Evolutionary conservation across 2,888 invertebrate genomes (phyloP).

Genomic region (Scelioninae gen. 1): DNA sequence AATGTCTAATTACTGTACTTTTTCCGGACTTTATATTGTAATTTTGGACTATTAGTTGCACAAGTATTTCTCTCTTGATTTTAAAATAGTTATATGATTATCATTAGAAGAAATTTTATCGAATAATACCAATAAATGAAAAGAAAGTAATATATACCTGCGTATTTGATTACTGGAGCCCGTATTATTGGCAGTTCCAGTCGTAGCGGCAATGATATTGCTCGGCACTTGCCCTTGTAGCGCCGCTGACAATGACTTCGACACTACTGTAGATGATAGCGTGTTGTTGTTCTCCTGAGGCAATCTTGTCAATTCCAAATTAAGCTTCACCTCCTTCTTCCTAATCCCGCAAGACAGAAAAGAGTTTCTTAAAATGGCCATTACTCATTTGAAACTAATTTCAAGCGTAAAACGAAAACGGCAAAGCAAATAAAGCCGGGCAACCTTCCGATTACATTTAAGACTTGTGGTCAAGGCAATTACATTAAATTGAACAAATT

Average conservation of each 20-base stretch:
- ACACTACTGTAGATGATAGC: conserved; percentile 79
- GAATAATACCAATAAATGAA: not conserved
- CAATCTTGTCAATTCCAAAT: conserved; percentile 82
- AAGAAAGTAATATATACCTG: conserved; percentile 76
- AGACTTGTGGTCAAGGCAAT: too few species aligned
- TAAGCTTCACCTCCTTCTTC: conserved; percentile 83
- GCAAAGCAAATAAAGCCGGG: too few species aligned
- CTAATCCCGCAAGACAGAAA: conserved; percentile 71
- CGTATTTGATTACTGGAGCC: conserved; percentile 83
- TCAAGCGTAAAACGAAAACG: conserved; percentile 6
- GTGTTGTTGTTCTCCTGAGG: conserved; percentile 81
- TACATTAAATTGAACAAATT: too few species aligned
- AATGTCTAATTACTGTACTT: conserved; percentile 25
- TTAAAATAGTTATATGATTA: not conserved
- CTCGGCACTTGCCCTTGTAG: conserved; percentile 83
- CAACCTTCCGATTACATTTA: too few species aligned
- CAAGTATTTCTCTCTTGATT: not conserved
- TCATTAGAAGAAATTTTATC: not conserved
- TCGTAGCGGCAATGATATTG: conserved; percentile 84
- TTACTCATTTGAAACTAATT: conserved; percentile 25
- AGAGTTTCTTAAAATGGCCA: conserved; percentile 47
- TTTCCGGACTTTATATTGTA: not conserved
- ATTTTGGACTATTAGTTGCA: not conserved
- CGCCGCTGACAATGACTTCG: conserved; percentile 79
- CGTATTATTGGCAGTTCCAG: conserved; percentile 85